Evolutionary conservation across 2,888 invertebrate species (phyloP), one percentile per base, ranked within the genome.

Genomic region (Byasa hedistus): DNA sequence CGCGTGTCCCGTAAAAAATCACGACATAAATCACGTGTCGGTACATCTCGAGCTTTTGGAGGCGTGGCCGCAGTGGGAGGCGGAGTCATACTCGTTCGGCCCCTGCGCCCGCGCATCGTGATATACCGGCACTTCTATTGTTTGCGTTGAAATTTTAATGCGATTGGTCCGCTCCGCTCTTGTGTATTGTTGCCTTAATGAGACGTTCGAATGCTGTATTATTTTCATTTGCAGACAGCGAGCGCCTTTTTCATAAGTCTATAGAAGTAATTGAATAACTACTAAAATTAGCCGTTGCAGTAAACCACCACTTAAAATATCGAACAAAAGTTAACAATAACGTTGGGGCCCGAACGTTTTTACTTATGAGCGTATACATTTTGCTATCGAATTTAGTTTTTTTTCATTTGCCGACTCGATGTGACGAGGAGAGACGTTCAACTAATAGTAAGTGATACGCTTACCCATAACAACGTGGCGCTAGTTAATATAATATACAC

Each of bases 81-180:
- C 66, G 73, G 74, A 85, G 87, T 80, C 71, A 76, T 63, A 15
- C 7, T 62, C 66, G 83, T 64, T 73, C 87, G 75, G 84, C 89
- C 89, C 74, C 76, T 74, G 76, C 79, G 79, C 79, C 70, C 69
- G 76, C 77, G 75, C 75, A 69, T 64, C 77, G 90, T 90, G 90
- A 86, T 72, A 80, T 90, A 90, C 89, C 84, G 89, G 79, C 76
- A 69, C 64, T 72, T 75, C 80, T 83, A 85, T 86, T 88, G 86
- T 86, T 83, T 74, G 77, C 76, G 68, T 65, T 65, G 69, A 65
- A 70, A 63, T 69, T 68, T 71, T 70, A 71, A 73, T 71, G 73
- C 73, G 64, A 76, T 75, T 76, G 76, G 76, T 72, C 69, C 66
- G 66, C 58, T 69, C 62, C 39, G 48, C n/a, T 56, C 17, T 57